Conservation (phyloP, 1,140 invertebrate species). For the Arctopsyche grandis region DNA sequence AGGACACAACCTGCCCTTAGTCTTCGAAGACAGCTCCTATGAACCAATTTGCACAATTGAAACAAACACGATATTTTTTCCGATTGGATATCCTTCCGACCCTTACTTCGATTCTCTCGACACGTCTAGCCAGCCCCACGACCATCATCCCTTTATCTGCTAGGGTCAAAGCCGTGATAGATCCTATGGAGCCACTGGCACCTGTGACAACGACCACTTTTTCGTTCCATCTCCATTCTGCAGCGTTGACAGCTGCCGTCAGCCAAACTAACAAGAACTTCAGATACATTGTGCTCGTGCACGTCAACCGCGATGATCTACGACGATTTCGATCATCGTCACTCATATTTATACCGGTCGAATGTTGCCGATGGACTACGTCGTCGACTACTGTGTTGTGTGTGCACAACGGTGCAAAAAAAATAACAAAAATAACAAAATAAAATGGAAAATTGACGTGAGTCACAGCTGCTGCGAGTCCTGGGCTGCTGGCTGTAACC, state of each 20-base stretch:
- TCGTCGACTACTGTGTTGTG: neutral
- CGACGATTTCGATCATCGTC: constrained; percentile 11
- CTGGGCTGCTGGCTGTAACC: neutral
- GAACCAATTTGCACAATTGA: neutral
- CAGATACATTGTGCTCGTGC: neutral
- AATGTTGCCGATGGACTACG: neutral
- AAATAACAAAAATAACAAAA: neutral
- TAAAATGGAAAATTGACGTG: neutral
- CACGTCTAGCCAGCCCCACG: constrained; percentile 75
- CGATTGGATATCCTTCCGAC: neutral
- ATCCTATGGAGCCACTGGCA: constrained; percentile 78
- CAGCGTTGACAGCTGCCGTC: neutral
- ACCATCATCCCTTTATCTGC: constrained; percentile 73
- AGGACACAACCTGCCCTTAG: constrained; percentile 55
- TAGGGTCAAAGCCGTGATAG: constrained; percentile 66
- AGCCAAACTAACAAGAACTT: neutral
- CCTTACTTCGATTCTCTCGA: constrained; percentile 58
- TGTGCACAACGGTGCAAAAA: neutral
- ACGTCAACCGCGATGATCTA: constrained; percentile 10
- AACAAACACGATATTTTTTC: neutral
- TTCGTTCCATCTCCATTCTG: constrained; percentile 66
- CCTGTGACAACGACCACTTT: constrained; percentile 80
- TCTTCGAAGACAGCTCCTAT: constrained; percentile 32
- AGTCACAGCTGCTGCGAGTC: neutral
- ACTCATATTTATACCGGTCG: constrained; percentile 34